Conservation (phyloP, 2,888 invertebrate genomes). For the Lycocerus yunnanus region DNA sequence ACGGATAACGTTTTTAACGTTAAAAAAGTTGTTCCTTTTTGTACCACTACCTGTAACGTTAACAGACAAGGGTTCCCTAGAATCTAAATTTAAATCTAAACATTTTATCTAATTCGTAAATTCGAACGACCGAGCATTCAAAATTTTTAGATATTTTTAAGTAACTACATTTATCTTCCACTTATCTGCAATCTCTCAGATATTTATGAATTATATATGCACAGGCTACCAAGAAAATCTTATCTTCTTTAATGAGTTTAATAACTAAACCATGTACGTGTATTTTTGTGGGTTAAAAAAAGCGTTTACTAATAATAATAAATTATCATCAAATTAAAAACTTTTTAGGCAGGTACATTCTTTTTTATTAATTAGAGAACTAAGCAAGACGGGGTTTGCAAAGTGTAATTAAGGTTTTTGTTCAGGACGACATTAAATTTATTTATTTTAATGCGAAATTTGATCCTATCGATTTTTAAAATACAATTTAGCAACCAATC, state of each 20-base stretch:
- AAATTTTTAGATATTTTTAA: neutral
- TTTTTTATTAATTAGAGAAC: neutral
- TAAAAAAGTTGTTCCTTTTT: neutral
- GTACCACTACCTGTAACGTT: neutral
- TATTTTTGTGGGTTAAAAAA: neutral
- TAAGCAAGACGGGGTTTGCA: too few species aligned
- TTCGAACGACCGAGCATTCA: neutral
- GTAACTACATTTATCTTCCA: neutral
- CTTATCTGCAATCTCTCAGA: neutral
- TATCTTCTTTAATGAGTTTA: neutral
- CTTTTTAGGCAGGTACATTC: too few species aligned
- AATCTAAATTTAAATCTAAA: neutral
- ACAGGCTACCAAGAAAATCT: neutral
- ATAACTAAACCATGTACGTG: neutral
- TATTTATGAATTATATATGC: neutral
- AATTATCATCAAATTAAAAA: neutral
- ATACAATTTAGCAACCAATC: too few species aligned
- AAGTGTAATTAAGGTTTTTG: neutral
- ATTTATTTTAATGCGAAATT: too few species aligned
- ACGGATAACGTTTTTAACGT: neutral
- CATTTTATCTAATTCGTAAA: neutral
- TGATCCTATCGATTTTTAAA: too few species aligned
- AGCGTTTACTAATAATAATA: neutral
- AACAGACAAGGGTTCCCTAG: neutral
- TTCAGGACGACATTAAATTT: neutral